These are phyloP conservation scores for Oncorhynchus nerka DNA, from an alignment of 2,113 vertebrate species.

Conservation along the genomic window DNA sequence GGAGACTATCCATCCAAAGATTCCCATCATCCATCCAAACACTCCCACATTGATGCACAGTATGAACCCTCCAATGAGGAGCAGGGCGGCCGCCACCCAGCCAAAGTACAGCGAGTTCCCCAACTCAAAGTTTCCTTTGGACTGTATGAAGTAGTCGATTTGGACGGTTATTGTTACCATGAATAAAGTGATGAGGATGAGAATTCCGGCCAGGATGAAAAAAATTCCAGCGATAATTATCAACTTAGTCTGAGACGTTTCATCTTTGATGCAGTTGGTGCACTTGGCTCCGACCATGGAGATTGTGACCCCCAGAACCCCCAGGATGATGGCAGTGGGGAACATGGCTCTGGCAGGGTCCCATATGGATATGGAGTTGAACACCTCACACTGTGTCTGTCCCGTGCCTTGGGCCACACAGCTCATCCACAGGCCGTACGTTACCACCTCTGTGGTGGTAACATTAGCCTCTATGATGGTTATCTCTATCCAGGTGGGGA, in stretches of 20 bases:
- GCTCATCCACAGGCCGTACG: too few species aligned
- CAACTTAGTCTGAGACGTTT: too few species aligned
- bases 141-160: too few species aligned
- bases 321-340: conserved; percentile 68
- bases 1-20: too few species aligned
- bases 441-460: too few species aligned
- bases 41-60: conserved; percentile 65
- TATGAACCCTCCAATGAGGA: conserved; percentile 72
- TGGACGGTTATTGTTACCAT: conserved; percentile 52
- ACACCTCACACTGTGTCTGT: conserved; percentile 81
- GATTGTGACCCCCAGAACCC: conserved; percentile 65
- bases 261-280: conserved; percentile 71
- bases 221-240: too few species aligned
- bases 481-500: too few species aligned
- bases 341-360: conserved; percentile 68
- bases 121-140: conserved; percentile 70
- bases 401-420: conserved; percentile 73
- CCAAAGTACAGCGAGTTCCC: conserved; percentile 75
- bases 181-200: conserved; percentile 46
- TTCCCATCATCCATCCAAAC: neutral
- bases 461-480: too few species aligned
- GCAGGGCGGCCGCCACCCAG: conserved; percentile 67
- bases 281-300: conserved; percentile 71
- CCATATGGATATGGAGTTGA: conserved; percentile 74
- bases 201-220: too few species aligned